Conservation (phyloP, 2,888 invertebrate genomes). For the Drepana falcataria region DNA sequence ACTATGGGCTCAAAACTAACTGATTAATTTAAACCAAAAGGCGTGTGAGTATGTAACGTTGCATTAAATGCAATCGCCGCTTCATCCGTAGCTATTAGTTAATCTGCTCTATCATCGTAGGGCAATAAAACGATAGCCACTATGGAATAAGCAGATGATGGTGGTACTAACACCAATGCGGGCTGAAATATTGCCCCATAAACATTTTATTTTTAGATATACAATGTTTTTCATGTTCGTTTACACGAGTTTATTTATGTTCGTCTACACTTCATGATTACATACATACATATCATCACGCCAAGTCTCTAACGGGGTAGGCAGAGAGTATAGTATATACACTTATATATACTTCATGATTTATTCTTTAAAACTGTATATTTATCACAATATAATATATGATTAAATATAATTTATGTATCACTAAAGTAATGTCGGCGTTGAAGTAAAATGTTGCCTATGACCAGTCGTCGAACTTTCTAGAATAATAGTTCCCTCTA, state of each 20-base stretch:
- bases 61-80: conserved; percentile 50
- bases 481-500: no score
- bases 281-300: no score
- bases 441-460: no score
- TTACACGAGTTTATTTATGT: conserved; percentile 1
- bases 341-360: no score
- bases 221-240: conserved; percentile 20
- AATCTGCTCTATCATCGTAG: conserved; percentile 47
- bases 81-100: conserved; percentile 42
- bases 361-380: no score
- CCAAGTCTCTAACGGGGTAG: no score
- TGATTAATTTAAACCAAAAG: neutral
- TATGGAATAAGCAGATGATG: conserved; percentile 36
- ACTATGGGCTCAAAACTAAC: no score
- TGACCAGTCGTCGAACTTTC: no score
- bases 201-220: conserved; percentile 31
- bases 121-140: conserved; percentile 49
- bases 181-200: conserved; percentile 35
- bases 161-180: conserved; percentile 36
- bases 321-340: no score
- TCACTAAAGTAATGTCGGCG: no score
- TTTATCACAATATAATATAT: no score
- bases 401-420: no score
- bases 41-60: conserved; percentile 21
- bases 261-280: neutral